These are phyloP conservation scores for Lamellibrachia columna DNA, from an alignment of 2,888 invertebrate genomes.

Conservation along the genomic window DNA sequence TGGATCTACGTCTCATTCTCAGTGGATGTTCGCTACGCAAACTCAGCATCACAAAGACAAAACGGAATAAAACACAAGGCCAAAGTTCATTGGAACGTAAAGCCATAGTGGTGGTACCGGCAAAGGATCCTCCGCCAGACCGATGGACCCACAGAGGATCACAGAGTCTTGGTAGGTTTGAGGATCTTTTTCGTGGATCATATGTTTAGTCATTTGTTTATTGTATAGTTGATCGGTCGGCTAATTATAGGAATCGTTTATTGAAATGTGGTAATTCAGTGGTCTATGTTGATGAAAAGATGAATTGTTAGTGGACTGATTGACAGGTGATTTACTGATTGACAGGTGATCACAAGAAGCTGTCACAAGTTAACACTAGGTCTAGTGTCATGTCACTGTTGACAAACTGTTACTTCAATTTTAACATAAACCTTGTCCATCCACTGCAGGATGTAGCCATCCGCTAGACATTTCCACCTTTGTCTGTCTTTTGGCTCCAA, in stretches of 20 bases:
- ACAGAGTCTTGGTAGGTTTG: not conserved
- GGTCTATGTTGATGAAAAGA: not conserved
- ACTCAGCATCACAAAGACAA: not conserved
- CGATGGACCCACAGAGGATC: not conserved
- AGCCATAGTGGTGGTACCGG: not conserved
- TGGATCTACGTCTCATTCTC: not conserved
- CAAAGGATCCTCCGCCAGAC: not conserved
- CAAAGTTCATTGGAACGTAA: not conserved
- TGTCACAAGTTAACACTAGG: not conserved
- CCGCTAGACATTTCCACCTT: no score
- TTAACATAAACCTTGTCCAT: no score
- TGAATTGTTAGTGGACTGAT: no score
- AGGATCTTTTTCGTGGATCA: not conserved
- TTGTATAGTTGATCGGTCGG: not conserved
- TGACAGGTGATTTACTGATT: not conserved
- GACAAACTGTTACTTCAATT: not conserved
- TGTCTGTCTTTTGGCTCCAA: no score
- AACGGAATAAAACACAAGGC: not conserved
- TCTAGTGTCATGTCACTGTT: not conserved
- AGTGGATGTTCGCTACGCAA: not conserved
- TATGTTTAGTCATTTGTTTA: not conserved
- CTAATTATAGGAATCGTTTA: not conserved
- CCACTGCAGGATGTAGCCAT: no score
- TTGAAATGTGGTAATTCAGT: not conserved
- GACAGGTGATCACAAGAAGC: not conserved